Percentiles rank a stretch among this genome's conserved stretches.
Conservation (phyloP, 2,113 vertebrate species). For the Morone saxatilis region DNA sequence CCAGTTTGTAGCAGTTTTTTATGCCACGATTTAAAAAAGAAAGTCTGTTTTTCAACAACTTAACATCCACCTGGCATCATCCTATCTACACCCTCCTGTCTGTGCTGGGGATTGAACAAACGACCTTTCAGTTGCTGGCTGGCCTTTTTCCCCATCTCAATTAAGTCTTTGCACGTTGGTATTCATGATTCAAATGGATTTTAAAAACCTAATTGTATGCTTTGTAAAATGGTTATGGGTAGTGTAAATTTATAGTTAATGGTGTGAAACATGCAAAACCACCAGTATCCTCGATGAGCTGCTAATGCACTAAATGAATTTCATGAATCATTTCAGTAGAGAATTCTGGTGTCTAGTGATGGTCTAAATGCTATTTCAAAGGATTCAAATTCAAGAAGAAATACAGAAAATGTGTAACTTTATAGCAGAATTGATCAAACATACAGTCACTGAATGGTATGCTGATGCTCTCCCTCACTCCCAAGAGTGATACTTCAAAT, state of each 20-base stretch:
- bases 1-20: neutral
- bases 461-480: neutral
- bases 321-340: constrained; percentile 6
- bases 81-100: too few relatives aligned
- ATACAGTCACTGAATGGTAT: neutral
- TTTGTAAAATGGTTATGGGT: neutral
- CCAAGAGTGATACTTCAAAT: constrained; percentile 10
- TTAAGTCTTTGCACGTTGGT: constrained; percentile 2
- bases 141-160: neutral
- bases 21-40: neutral
- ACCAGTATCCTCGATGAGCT: constrained; percentile 15
- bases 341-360: neutral
- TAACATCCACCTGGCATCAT: neutral
- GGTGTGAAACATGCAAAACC: constrained; percentile 37
- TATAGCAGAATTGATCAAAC: constrained; percentile 4
- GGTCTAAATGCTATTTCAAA: neutral
- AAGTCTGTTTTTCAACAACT: neutral
- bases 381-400: neutral
- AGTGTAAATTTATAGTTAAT: constrained; percentile 33
- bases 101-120: neutral
- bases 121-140: too few relatives aligned
- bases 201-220: neutral
- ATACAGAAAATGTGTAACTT: neutral
- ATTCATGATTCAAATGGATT: constrained; percentile 9
- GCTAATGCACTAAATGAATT: constrained; percentile 9